phyloP scores from a whole-genome alignment of 2,797 vertebrate species.

The Neoniphon sammara region DNA sequence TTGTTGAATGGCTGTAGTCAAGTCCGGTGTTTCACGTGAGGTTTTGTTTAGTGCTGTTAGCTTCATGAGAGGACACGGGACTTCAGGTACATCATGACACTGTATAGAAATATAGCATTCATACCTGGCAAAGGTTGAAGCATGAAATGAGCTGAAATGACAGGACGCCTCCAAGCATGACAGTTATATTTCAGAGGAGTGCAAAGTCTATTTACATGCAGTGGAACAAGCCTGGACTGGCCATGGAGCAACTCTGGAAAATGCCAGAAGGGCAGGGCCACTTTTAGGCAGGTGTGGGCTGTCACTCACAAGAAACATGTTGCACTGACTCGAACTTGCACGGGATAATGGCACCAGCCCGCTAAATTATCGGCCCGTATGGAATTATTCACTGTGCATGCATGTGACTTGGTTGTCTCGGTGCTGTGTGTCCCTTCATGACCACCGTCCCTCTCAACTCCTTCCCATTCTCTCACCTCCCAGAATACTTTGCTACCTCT shows the following conservation, averaged over 20 bases:
- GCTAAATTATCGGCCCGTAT: no score
- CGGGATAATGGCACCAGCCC: no score
- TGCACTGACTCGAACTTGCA: no score
- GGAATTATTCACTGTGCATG: not conserved
- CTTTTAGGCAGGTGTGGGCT: not conserved
- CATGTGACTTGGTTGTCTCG: not conserved
- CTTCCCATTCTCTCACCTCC: conserved; percentile 67
- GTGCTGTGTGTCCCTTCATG: conserved; percentile 30
- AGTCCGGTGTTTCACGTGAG: no score
- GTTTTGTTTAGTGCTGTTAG: no score
- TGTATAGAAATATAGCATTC: not conserved
- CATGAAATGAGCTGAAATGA: conserved; percentile 24
- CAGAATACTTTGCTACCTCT: conserved; percentile 59
- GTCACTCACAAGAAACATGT: not conserved
- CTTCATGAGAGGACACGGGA: no score
- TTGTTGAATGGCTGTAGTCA: no score
- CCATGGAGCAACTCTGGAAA: conserved; percentile 13
- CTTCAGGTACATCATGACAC: not conserved
- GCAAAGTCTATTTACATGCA: conserved; percentile 19
- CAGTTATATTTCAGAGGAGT: conserved; percentile 22
- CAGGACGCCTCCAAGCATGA: not conserved
- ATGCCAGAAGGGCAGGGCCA: conserved; percentile 17
- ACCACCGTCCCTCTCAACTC: conserved; percentile 45
- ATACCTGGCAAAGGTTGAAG: not conserved
- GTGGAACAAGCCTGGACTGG: conserved; percentile 42